These are phyloP conservation scores for Odontomachus brunneus DNA, from an alignment of 1,140 invertebrate species.

Conservation along the genomic window DNA sequence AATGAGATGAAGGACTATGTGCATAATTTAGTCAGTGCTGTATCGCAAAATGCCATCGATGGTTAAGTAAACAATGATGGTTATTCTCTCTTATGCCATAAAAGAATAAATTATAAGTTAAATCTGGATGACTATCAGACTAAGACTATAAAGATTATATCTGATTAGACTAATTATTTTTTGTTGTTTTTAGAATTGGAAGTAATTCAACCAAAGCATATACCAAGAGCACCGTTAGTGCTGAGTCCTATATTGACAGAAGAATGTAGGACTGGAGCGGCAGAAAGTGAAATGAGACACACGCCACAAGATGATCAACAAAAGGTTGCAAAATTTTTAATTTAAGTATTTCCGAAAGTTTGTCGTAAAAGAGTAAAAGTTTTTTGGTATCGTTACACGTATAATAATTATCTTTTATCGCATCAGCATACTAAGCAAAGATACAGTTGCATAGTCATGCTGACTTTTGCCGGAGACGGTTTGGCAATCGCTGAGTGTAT, in stretches of 20 bases:
- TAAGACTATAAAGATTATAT: background rate
- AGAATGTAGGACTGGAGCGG: background rate
- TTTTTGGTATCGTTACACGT: background rate
- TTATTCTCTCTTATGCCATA: too few relatives aligned
- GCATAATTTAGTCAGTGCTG: conserved; percentile 63
- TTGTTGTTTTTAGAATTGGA: conserved; percentile 42
- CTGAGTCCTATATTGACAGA: conserved; percentile 65
- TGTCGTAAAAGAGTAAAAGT: background rate
- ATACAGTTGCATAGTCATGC: conserved; percentile 77
- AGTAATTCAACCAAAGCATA: conserved; percentile 64
- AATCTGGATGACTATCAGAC: background rate
- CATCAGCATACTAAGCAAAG: conserved; percentile 44
- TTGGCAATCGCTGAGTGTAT: conserved; percentile 65
- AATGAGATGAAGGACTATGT: conserved; percentile 73
- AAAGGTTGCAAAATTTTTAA: conserved; percentile 45
- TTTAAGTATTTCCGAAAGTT: background rate
- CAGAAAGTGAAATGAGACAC: background rate
- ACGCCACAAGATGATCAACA: conserved; percentile 25
- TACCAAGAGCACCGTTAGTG: conserved; percentile 77
- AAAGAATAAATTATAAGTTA: conserved; percentile 16
- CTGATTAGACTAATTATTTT: conserved; percentile 31
- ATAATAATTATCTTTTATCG: background rate
- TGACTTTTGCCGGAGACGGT: conserved; percentile 79
- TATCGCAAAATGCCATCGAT: conserved; percentile 35
- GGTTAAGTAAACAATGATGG: conserved; percentile 1